Evolutionary conservation across 2,888 invertebrate species (phyloP).

Genomic region (Schizaphis graminum): DNA sequence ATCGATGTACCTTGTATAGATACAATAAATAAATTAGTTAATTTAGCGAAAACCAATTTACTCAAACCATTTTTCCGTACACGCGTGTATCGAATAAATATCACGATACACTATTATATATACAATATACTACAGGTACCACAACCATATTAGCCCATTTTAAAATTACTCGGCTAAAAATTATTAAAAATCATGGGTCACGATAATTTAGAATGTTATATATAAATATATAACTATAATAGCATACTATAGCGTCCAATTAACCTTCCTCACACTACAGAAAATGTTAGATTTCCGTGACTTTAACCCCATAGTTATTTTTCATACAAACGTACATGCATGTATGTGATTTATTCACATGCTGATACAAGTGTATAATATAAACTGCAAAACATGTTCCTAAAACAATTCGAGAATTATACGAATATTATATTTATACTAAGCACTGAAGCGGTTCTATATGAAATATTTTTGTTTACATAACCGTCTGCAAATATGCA

Average conservation of each 20-base stretch:
- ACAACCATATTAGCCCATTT: neutral
- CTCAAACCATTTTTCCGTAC: neutral
- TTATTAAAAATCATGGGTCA: neutral
- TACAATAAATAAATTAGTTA: conserved; percentile 1
- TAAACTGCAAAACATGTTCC: neutral
- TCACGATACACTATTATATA: neutral
- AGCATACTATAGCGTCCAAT: neutral
- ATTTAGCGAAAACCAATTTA: neutral
- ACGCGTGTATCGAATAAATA: neutral
- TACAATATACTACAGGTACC: neutral
- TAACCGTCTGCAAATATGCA: neutral
- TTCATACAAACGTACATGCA: neutral
- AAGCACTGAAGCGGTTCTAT: neutral
- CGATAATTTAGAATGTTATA: neutral
- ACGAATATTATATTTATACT: neutral
- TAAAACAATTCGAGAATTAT: neutral
- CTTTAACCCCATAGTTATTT: neutral
- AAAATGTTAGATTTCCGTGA: conserved; percentile 29
- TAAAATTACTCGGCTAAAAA: neutral
- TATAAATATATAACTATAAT: neutral
- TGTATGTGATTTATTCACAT: neutral
- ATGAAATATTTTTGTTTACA: conserved; percentile 14
- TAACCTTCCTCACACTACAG: neutral
- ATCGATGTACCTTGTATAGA: neutral
- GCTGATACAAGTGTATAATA: neutral